Evolutionary conservation across 2,113 vertebrate genomes (phyloP).

Genomic region (Gorsachius goisagi): DNA sequence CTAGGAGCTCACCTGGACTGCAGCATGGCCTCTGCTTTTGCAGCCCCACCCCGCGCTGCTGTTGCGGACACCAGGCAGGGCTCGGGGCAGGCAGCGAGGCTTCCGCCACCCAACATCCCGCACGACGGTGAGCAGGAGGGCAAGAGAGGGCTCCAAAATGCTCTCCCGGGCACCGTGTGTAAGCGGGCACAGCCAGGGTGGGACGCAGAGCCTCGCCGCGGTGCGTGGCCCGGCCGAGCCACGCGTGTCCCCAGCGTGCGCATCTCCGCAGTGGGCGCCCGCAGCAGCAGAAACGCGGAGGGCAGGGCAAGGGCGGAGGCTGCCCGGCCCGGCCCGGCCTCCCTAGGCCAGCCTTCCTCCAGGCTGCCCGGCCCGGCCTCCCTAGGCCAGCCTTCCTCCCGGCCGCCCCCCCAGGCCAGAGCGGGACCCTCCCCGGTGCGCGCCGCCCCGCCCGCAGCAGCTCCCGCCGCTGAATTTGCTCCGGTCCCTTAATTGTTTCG

Average conservation of each 20-base stretch:
- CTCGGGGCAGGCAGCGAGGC: neutral
- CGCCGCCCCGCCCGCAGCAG: neutral
- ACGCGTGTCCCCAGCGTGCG: neutral
- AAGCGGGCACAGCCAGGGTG: neutral
- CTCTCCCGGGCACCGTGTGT: neutral
- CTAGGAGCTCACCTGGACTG: neutral
- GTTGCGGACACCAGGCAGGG: neutral
- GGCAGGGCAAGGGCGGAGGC: neutral
- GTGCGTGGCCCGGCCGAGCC: neutral
- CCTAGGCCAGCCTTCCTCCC: neutral
- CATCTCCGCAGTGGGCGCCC: neutral
- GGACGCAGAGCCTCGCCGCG: neutral
- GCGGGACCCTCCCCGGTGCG: neutral
- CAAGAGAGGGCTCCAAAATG: neutral
- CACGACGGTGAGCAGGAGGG: fast-evolving
- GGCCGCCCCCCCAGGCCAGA: neutral
- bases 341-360: neutral
- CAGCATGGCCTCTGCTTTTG: neutral
- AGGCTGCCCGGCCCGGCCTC: neutral
- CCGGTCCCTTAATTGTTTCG: conserved; percentile 67
- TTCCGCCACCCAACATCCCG: too few relatives aligned
- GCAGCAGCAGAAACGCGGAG: neutral
- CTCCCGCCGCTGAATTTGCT: conserved; percentile 63
- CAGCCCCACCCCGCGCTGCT: neutral
- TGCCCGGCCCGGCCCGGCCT: neutral